A percentile compares a stretch with the other conserved stretches of the same genome.
These are phyloP conservation scores for Microcaecilia unicolor DNA, from an alignment of 2,797 vertebrate genomes.

Conservation along the genomic window DNA sequence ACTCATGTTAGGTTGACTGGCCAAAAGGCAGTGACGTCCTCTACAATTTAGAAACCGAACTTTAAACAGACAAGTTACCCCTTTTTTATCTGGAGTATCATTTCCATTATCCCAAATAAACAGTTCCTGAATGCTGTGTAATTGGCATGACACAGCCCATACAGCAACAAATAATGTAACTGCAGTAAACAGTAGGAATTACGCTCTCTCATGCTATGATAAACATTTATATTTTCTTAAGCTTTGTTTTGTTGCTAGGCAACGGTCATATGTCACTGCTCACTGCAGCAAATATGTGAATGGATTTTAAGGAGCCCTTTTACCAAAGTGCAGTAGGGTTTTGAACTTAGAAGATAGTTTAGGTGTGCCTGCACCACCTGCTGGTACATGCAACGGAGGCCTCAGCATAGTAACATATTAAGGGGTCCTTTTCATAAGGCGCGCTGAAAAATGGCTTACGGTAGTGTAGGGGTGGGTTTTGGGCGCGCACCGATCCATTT, in stretches of 20 bases:
- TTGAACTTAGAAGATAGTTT: too few species aligned
- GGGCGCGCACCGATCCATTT: too few species aligned
- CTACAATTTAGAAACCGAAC: conserved; percentile 43
- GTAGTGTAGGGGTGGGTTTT: too few species aligned
- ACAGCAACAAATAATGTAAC: conserved; percentile 35
- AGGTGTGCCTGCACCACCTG: too few species aligned
- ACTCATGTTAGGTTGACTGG: conserved; percentile 22
- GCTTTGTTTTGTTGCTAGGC: conserved; percentile 52
- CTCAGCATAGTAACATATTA: too few species aligned
- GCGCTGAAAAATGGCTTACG: too few species aligned
- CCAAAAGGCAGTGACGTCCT: conserved; percentile 42
- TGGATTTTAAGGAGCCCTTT: conserved; percentile 32
- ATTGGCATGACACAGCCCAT: conserved; percentile 43
- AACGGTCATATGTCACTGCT: conserved; percentile 34
- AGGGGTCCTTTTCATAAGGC: too few species aligned
- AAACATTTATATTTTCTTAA: conserved; percentile 42
- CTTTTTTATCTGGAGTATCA: conserved; percentile 38
- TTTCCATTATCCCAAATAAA: conserved; percentile 59
- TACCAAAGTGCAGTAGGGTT: too few species aligned
- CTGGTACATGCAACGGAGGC: too few species aligned
- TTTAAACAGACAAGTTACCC: conserved; percentile 32
- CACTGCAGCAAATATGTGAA: conserved; percentile 40
- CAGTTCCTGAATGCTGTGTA: conserved; percentile 30
- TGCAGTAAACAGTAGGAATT: conserved; percentile 41
- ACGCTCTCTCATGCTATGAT: conserved; percentile 29